These are phyloP conservation scores for Euzetes globulus DNA, from an alignment of 2,888 invertebrate genomes.

Conservation along the genomic window DNA sequence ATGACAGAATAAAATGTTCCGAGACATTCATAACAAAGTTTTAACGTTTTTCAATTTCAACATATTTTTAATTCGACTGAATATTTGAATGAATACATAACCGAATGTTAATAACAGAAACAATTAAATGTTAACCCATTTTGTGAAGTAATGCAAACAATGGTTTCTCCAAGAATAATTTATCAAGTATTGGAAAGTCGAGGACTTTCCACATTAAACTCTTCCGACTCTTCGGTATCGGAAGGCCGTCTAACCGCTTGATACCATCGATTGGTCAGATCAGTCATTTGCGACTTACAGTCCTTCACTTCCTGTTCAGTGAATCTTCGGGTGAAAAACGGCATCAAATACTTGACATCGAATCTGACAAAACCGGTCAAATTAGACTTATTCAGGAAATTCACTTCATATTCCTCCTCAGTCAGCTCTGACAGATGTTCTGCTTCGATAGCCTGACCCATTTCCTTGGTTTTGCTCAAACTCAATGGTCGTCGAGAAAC, in stretches of 20 bases:
- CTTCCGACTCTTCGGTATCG: slow-evolving; percentile 40
- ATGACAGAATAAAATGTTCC: too few relatives aligned
- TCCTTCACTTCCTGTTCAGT: slow-evolving; percentile 93
- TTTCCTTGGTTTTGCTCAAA: slow-evolving; percentile 94
- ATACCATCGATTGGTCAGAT: slow-evolving; percentile 93
- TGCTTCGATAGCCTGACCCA: slow-evolving; percentile 89
- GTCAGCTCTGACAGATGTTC: slow-evolving; percentile 86
- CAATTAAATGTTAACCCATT: too few relatives aligned
- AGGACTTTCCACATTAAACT: background rate
- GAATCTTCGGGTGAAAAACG: slow-evolving; percentile 90
- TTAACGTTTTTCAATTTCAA: too few relatives aligned
- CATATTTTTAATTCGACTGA: too few relatives aligned
- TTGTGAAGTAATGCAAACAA: too few relatives aligned
- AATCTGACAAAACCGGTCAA: slow-evolving; percentile 75
- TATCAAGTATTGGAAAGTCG: background rate
- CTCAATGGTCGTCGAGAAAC: slow-evolving; percentile 61
- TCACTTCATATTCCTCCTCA: slow-evolving; percentile 76
- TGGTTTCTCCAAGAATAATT: background rate
- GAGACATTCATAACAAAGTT: too few relatives aligned
- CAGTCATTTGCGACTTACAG: slow-evolving; percentile 92
- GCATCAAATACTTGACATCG: slow-evolving; percentile 87
- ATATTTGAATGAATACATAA: too few relatives aligned
- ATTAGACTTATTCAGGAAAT: slow-evolving; percentile 60
- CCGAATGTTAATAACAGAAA: too few relatives aligned
- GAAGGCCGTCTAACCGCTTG: slow-evolving; percentile 80